Evolutionary conservation across 2,113 vertebrate species (phyloP), one percentile per base, ranked within the genome.

Genomic region (Coracopsis vasa): DNA sequence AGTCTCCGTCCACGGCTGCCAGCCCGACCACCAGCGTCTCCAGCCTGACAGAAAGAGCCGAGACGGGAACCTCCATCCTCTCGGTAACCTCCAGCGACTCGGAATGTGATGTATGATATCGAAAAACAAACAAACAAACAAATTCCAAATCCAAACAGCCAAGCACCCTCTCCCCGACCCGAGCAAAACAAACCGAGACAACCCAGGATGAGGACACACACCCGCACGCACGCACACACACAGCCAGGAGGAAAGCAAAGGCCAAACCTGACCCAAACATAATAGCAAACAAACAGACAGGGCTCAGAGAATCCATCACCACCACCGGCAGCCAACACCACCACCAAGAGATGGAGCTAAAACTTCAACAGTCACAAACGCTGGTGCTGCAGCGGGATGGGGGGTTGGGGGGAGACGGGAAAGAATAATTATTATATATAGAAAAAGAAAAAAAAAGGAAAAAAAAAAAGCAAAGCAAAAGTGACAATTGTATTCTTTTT

Each of bases 81-180:
- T 99, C 99, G 97, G 99, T 99, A 98, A 99, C 99, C 97, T 99
- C 99, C 98, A 99, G 99, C 98, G 99, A 99, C 98, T 99, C 99
- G 95, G 99, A 99, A 98, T 99, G 99, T 98, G 99, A 99, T 98
- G 99, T 99, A 99, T 99, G 99, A 99, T 99, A 98, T 91, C 95
- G 97, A 94, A 90, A 96, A 97, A 86, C 84, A 93, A 87, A 90
- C 71, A 94, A 91, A 94, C 90, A 94, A 91, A 88, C 78, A 90
- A 73, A 67, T 27, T 80, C 75, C 85, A 73, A 82, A 93, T 93
- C 71, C 92, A 87, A 94, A 95, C 97, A 51, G 69, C 89, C 96
- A 65, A 90, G 94, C 91, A 66, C 67, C 90, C 94, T 92, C 82
- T 74, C 75, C 88, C 64, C 85, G 61, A 62, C 58, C 90, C 51